Percentiles rank a stretch among this genome's conserved stretches.
phyloP scores from a whole-genome alignment of 2,797 vertebrate genomes.

The Acomys russatus region DNA sequence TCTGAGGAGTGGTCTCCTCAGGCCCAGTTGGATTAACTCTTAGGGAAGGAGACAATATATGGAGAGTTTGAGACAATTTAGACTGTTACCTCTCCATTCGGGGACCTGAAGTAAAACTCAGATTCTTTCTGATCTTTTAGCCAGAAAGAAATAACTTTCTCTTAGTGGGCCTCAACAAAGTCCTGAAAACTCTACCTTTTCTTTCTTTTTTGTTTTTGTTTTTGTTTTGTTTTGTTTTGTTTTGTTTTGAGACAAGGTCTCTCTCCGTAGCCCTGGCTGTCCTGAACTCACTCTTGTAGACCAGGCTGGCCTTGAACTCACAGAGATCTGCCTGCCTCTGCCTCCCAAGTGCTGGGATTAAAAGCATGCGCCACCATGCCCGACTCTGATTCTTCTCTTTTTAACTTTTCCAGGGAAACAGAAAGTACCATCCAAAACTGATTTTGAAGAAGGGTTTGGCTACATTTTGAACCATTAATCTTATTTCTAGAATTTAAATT shows the following conservation, averaged over 20 bases:
- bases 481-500: not conserved
- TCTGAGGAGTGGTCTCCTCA: not conserved
- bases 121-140: not conserved
- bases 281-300: no score
- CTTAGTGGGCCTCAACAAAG: not conserved
- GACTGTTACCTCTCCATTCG: not conserved
- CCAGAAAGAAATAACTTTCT: not conserved
- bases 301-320: no score
- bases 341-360: no score
- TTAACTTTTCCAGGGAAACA: not conserved
- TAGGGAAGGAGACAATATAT: not conserved
- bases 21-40: not conserved
- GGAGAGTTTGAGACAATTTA: not conserved
- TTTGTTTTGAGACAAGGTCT: no score
- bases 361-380: no score
- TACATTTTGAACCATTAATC: not conserved
- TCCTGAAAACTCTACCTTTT: not conserved
- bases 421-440: not conserved
- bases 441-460: not conserved
- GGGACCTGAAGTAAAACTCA: not conserved
- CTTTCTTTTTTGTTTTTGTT: no score
- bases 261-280: no score
- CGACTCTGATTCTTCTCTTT: not conserved
- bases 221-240: no score
- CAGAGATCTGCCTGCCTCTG: no score